Evolutionary conservation across 2,888 invertebrate genomes (phyloP).

Genomic region (Metopia argyrocephala): DNA sequence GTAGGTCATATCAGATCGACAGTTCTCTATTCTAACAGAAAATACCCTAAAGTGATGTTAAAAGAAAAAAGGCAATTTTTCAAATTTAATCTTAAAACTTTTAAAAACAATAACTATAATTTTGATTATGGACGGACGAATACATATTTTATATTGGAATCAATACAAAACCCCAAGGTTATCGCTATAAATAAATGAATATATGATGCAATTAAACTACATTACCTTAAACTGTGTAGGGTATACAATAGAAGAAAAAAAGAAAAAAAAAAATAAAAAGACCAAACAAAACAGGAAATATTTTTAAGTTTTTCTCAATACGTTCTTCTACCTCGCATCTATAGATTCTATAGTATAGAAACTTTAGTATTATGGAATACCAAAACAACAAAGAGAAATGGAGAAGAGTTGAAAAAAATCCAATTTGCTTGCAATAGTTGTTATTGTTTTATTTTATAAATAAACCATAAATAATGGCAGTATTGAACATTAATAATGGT

Average conservation of each 20-base stretch:
- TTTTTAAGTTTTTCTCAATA: slow-evolving; percentile 47
- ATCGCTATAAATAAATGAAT: no score
- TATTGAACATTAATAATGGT: slow-evolving; percentile 59
- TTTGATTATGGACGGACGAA: no score
- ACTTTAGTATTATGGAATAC: slow-evolving; percentile 35
- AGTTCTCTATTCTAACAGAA: no score
- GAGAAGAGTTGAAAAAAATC: background rate
- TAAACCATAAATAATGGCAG: slow-evolving; percentile 55
- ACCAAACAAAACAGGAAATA: slow-evolving; percentile 54
- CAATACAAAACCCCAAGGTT: no score
- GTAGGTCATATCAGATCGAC: no score
- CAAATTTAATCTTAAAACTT: no score
- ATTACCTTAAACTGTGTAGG: no score
- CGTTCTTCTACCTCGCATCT: background rate
- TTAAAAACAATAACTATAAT: no score
- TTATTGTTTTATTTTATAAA: slow-evolving; percentile 27
- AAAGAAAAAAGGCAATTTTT: no score
- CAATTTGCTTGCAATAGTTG: background rate
- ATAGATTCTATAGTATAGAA: background rate
- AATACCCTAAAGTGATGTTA: no score
- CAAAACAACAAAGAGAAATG: background rate
- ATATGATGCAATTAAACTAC: no score
- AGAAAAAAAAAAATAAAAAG: background rate
- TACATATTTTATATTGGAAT: no score
- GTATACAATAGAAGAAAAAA: slow-evolving; percentile 29